These are phyloP conservation scores for Marmota flaviventris DNA, from an alignment of 2,113 vertebrate species.

Conservation along the genomic window DNA sequence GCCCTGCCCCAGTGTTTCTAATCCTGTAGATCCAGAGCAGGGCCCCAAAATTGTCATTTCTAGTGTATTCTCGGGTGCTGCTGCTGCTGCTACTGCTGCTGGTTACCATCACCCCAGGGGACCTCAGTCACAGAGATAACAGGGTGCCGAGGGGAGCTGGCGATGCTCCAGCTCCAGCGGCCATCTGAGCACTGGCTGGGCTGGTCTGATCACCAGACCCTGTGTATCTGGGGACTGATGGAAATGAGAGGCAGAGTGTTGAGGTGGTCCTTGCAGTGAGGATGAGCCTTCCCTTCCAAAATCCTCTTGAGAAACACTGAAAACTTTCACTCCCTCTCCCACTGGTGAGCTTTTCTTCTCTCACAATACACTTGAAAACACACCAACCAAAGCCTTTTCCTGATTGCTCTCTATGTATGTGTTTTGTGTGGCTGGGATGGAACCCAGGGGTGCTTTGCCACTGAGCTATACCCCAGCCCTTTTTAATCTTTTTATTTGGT, in stretches of 20 bases:
- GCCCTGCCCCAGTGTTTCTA: background rate
- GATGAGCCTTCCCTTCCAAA: background rate
- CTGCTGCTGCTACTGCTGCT: too few relatives aligned
- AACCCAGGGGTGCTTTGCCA: too few relatives aligned
- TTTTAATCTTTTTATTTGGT: background rate
- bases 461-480: background rate
- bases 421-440: background rate
- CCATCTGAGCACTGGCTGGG: too few relatives aligned
- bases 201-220: accelerated
- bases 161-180: background rate
- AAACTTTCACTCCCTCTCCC: background rate
- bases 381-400: background rate
- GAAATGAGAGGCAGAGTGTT: too few relatives aligned
- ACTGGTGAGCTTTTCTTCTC: background rate
- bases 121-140: background rate
- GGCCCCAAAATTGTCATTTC: background rate
- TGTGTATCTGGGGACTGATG: background rate
- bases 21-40: background rate
- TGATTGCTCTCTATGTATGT: background rate
- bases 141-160: background rate
- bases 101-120: accelerated
- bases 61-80: background rate
- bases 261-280: background rate
- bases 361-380: background rate
- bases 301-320: background rate